Evolutionary conservation across 2,113 vertebrate genomes (phyloP), one percentile per base, ranked within the genome.

Genomic region (Amazona guildingii): DNA sequence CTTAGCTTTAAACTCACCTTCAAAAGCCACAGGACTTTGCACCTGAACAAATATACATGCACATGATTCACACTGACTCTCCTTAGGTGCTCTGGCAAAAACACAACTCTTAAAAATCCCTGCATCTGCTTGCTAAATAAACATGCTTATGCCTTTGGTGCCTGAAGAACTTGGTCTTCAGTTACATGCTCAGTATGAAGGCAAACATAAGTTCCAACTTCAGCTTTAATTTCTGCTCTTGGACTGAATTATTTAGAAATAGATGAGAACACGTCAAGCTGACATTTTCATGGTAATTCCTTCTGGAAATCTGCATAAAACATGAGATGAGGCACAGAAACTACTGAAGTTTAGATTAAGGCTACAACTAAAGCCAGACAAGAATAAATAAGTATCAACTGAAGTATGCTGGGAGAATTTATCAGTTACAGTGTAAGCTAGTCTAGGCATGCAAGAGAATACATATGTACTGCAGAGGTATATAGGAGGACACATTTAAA

Each of bases 1-100:
- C 46, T 93, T 83, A 67, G 59, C 83, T 93, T 92, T 92, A 84
- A 94, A 91, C 39, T 70, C 69, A 44, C 64, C 86, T 90, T 75
- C 94, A 84, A 83, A 89, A 93, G 79, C 37, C 63, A 43, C 27
- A 0, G 10, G 83, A 93, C 92, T 91, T 91, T 68, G 94, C 92
- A 89, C 73, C 69, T 72, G 64, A 82, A 84, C 48, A 81, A 84
- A 91, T 46, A 59, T 13, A 35, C 8, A 4, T 2, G 23, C 43
- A 39, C 9, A 5, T 70, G 33, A 55, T 10, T 64, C 55, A 81
- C 21, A 5, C 37, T 24, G 68, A 62, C 25, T 43, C 28, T 76
- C 28, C 55, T 66, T 27, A 35, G 49, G 39, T 57, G 51, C 77
- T 74, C 61, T 81, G 66, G 51, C 20, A 72, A 35, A 11, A 55